Percentiles rank a stretch among this genome's conserved stretches.
phyloP scores from a whole-genome alignment of 2,797 vertebrate species.

The Scyliorhinus canicula region DNA sequence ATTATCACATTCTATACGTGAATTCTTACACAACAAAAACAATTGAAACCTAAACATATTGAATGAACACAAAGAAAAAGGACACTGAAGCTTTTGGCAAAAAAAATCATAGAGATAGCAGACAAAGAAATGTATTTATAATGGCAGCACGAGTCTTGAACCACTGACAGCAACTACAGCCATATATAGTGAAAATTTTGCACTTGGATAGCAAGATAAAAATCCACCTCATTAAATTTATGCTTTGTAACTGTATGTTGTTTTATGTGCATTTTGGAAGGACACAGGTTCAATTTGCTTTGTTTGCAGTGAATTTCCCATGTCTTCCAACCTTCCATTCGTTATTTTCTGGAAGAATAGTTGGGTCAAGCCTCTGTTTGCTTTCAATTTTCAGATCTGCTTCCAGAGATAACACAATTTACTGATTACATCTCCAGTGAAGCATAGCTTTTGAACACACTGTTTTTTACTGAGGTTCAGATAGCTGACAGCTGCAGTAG shows the following conservation, averaged over 20 bases:
- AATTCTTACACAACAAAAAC: neutral
- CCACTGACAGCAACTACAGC: neutral
- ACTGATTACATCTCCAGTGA: neutral
- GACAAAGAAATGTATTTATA: neutral
- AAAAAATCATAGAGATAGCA: neutral
- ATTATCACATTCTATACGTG: neutral
- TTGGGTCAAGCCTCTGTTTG: neutral
- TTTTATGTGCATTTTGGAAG: neutral
- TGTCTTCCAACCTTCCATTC: neutral
- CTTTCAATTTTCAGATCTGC: neutral
- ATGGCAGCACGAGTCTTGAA: neutral
- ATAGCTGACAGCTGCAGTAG: neutral
- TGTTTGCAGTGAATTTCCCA: neutral
- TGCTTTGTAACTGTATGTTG: neutral
- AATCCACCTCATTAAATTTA: neutral
- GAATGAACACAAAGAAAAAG: neutral
- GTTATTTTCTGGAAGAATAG: neutral
- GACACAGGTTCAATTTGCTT: neutral
- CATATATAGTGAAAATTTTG: neutral
- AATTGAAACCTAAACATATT: neutral
- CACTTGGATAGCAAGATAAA: neutral
- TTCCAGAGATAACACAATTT: neutral
- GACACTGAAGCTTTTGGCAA: neutral
- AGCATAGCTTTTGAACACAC: neutral
- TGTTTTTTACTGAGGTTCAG: neutral